Evolutionary conservation across 1,140 invertebrate genomes (phyloP).

Genomic region (Ceratitis capitata): DNA sequence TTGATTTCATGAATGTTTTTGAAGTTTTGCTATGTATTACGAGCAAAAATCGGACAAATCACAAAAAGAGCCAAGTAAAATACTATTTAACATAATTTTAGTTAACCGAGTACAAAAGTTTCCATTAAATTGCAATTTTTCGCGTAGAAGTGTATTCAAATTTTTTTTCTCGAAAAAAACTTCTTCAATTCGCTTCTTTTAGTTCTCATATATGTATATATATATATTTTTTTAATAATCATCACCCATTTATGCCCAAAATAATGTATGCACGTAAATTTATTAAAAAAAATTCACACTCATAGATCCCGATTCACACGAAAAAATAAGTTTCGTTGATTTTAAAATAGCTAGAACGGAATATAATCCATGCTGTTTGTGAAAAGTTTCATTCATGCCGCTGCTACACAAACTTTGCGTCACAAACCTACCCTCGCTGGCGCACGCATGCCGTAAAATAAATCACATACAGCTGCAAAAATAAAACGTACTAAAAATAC

Average conservation of each 20-base stretch:
- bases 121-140: no score
- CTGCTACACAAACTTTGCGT: neutral
- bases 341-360: neutral
- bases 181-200: no score
- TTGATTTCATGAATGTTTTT: neutral
- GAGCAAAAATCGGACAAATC: no score
- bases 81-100: no score
- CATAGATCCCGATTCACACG: no score
- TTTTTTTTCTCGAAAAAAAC: no score
- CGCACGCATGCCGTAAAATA: neutral
- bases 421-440: neutral
- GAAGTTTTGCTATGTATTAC: no score
- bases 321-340: neutral
- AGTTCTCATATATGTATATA: no score
- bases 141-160: no score
- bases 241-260: neutral
- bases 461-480: neutral
- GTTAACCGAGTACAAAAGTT: no score
- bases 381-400: conserved; percentile 2
- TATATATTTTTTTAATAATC: no score
- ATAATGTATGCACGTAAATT: neutral
- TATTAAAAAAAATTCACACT: neutral
- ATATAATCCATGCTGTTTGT: neutral
- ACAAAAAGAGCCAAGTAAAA: no score
- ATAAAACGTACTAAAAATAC: neutral